Evolutionary conservation across 2,888 invertebrate genomes (phyloP), one percentile per base, ranked within the genome.

Genomic region (Meiosimyza platycephala): DNA sequence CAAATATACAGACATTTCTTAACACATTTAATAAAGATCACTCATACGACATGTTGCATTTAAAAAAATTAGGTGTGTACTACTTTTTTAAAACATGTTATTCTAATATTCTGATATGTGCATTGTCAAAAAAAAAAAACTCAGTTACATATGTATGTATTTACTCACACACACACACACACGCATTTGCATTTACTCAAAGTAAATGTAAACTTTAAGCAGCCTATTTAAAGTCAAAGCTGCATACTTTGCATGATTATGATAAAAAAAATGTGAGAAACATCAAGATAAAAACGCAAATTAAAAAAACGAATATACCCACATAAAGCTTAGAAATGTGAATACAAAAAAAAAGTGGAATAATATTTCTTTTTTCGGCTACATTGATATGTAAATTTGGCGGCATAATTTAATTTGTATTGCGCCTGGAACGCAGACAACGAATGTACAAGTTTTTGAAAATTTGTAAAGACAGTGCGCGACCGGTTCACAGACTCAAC

Each of bases 311-410:
- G 22, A n/a, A 33, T 9, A 40, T 7, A 11, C n/a, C 18, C 16
- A 54, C 54, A 16, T n/a, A 18, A 16, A 2, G 62, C n/a, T 13
- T 57, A 28, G 12, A 57, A 12, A 16, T 13, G 57, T 13, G 57
- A 33, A 22, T 16, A 48, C n/a, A 48, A 47, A 63, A n/a, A 57
- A 67, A 57, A 57, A 40, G 9, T 1, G 9, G 9, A 7, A 40
- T 7, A 40, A 9, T 9, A 40, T 9, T 6, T 40, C 2, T 28
- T 40, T 40, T 40, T 40, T 40, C 40, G 40, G 40, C 9, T 57
- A 67, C 55, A 40, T 57, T 69, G 72, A 77, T 76, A 77, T 78
- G 78, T 72, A 76, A 77, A 79, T 76, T 75, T 71, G 74, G 78
- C 74, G 74, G 68, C 71, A 76, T 73, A 74, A 76, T 76, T 76